A percentile compares a stretch with the other conserved stretches of the same genome.
These are phyloP conservation scores for Cephus spinipes DNA, from an alignment of 2,888 invertebrate genomes.

Conservation along the genomic window DNA sequence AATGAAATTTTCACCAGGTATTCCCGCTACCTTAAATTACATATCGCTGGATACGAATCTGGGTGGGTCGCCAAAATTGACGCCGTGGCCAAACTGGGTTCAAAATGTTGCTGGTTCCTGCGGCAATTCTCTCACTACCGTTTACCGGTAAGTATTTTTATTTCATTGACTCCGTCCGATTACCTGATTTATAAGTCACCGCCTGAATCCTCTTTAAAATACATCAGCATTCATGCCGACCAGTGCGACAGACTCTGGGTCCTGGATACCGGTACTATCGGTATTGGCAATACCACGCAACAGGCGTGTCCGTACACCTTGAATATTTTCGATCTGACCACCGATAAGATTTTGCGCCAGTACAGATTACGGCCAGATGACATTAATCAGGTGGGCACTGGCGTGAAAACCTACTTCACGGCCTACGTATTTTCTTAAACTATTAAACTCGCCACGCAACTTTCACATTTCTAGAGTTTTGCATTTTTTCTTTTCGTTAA, in stretches of 20 bases:
- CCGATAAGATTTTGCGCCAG: slow-evolving; percentile 77
- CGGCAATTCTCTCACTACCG: slow-evolving; percentile 79
- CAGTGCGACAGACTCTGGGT: slow-evolving; percentile 86
- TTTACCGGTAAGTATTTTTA: slow-evolving; percentile 68
- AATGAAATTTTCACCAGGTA: slow-evolving; percentile 68
- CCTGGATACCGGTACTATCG: slow-evolving; percentile 84
- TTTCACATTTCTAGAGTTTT: not conserved
- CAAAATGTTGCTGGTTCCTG: slow-evolving; percentile 83
- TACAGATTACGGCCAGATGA: slow-evolving; percentile 80
- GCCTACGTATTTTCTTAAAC: not conserved
- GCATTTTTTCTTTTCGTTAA: slow-evolving; percentile 6
- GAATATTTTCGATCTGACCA: slow-evolving; percentile 81
- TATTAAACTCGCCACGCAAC: not conserved
- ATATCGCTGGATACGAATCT: slow-evolving; percentile 76
- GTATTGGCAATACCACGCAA: slow-evolving; percentile 80
- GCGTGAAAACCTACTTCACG: not conserved
- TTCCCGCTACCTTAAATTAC: slow-evolving; percentile 85
- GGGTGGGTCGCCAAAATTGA: slow-evolving; percentile 80
- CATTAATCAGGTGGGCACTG: slow-evolving; percentile 70
- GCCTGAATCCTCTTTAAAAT: not conserved
- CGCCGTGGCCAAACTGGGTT: slow-evolving; percentile 82
- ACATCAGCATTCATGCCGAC: slow-evolving; percentile 78
- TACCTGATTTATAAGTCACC: not conserved
- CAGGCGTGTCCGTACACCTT: slow-evolving; percentile 85
- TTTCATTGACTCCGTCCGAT: accelerated